These are phyloP conservation scores for Zalophus californianus DNA, from an alignment of 2,797 vertebrate species.

Conservation along the genomic window DNA sequence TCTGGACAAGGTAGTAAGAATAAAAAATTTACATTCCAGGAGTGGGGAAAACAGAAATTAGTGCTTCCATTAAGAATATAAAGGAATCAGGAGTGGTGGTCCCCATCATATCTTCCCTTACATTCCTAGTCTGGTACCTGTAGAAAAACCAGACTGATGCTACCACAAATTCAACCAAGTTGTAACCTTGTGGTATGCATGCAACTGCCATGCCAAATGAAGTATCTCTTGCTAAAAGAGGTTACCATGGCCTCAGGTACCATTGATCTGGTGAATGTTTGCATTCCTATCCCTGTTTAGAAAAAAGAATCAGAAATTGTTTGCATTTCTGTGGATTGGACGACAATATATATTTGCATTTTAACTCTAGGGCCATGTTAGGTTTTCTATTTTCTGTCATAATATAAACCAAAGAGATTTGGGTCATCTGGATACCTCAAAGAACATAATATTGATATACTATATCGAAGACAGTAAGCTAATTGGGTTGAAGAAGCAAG, in stretches of 20 bases:
- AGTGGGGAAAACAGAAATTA: not conserved
- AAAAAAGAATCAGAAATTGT: slow-evolving; percentile 12
- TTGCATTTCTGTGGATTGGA: not conserved
- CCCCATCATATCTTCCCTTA: not conserved
- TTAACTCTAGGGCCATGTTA: not conserved
- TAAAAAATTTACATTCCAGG: not conserved
- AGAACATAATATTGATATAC: not conserved
- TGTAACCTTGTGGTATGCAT: not conserved
- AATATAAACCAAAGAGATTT: slow-evolving; percentile 3
- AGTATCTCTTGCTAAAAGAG: not conserved
- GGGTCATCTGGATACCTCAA: not conserved
- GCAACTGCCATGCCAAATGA: not conserved
- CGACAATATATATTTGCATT: not conserved
- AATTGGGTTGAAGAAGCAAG: not conserved
- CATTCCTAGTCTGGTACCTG: not conserved
- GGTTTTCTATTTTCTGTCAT: not conserved
- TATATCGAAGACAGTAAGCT: not conserved
- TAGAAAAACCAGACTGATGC: not conserved
- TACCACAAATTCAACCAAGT: not conserved
- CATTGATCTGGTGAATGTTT: not conserved
- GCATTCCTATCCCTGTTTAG: not conserved
- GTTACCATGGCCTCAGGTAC: not conserved
- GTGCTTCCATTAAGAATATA: not conserved
- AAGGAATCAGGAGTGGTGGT: not conserved
- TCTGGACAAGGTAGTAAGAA: not conserved